Base-by-base conservation (phyloP, 2,888 invertebrate genomes). In the Pheosia tremula region DNA sequence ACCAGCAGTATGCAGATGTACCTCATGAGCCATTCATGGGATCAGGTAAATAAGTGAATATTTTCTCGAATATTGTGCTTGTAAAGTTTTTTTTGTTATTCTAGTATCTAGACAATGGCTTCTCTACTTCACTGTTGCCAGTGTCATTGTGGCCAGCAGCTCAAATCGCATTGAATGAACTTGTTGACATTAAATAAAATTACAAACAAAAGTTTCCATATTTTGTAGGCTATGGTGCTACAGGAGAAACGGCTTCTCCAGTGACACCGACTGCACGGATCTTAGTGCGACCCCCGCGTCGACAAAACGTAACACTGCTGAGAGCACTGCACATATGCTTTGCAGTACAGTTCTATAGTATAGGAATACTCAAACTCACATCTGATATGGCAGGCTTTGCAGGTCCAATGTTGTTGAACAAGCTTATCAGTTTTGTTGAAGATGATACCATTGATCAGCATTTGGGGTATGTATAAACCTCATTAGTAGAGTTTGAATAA, bases 341-440 rank as follows among this genome's bases (percentile, higher is more conserved):
- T 83, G 97, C 97, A 54, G 81, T 95, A 60, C 96, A 97, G 81
- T 98, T 98, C 91, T 98, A 98, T 82, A 95, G 96, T 53, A 95
- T 98, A 76, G 98, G 98, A 45, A 80, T 98, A 61, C 87, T 98
- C 10, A 97, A 98, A 86, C 94, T 99, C 54, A 82, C 97, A 5
- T 96, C 97, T 0, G 99, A 99, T 83, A 95, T 95, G 78, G 94
- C 97, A 3, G 97, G 96, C 1, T 99, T 99, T 90, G 97, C 97
- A 36, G 98, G 98, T 0, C 99, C 99, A 0, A 88, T 99, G 64
- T 90, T 99, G 45, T 94, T 99, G 1, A 98, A 98, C 81, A 95
- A 94, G 79, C 92, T 99, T 41, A 96, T 99, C 3, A 91, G 94
- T 38, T 98, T 96, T 82, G 96, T 98, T 65, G 97, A 98, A 85